Percentiles rank a stretch among this genome's conserved stretches.
These are phyloP conservation scores for Hypanus sabinus DNA, from an alignment of 2,113 vertebrate species.

Conservation along the genomic window DNA sequence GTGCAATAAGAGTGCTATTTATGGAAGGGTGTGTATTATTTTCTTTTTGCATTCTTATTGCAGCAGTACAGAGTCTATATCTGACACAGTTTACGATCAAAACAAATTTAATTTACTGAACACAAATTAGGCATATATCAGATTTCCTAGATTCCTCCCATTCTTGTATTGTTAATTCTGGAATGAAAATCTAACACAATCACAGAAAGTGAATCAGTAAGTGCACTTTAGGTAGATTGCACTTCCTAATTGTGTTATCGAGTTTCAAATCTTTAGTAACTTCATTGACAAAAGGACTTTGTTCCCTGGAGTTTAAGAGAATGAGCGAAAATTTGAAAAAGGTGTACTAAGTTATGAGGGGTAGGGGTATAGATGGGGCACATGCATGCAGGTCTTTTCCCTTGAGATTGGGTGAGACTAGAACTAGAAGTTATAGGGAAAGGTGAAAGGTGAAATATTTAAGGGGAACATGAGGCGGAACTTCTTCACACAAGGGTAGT, in stretches of 20 bases:
- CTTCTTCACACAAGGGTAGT: no score
- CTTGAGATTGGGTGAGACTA: no score
- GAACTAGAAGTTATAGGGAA: no score
- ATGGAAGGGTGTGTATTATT: not conserved
- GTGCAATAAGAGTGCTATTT: no score
- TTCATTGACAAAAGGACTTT: not conserved
- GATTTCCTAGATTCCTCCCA: not conserved
- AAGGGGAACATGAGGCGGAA: no score
- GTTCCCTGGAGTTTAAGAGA: no score
- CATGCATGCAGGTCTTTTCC: no score
- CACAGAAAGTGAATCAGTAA: not conserved
- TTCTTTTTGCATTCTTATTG: not conserved
- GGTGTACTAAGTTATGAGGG: no score
- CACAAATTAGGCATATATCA: not conserved
- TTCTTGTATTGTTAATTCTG: not conserved
- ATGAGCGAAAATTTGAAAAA: no score
- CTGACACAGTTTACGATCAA: not conserved
- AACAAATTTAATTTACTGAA: not conserved
- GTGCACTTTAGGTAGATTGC: not conserved
- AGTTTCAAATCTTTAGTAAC: not conserved
- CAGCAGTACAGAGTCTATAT: not conserved
- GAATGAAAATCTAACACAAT: not conserved
- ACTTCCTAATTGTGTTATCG: not conserved
- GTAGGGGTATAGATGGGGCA: no score
- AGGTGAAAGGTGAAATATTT: no score